Conservation (phyloP, 2,888 invertebrate species). For the Invenusta paracnida region DNA sequence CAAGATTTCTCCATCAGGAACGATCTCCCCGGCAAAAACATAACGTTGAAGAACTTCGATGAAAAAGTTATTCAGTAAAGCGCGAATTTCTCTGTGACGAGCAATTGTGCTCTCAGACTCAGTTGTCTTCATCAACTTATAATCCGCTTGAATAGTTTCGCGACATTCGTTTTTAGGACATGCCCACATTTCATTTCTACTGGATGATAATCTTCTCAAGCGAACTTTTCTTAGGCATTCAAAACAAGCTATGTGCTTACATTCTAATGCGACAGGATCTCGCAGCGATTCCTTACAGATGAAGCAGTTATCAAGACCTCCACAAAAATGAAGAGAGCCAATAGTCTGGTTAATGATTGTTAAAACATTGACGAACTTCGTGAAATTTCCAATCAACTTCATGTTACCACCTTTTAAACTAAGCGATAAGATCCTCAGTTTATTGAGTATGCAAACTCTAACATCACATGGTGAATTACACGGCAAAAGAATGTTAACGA, state of each 20-base stretch:
- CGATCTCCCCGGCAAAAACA: background rate
- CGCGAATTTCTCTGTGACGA: background rate
- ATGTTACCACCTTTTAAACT: background rate
- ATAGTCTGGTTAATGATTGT: background rate
- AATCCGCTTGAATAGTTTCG: background rate
- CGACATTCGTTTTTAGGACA: background rate
- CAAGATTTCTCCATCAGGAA: background rate
- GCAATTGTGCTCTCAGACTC: background rate
- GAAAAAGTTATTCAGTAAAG: background rate
- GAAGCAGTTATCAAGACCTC: background rate
- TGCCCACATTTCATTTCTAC: background rate
- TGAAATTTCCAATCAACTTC: background rate
- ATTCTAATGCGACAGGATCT: background rate
- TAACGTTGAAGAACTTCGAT: constrained; percentile 2
- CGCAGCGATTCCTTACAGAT: background rate
- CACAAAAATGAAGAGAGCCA: background rate
- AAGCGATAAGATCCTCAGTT: background rate
- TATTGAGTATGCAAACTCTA: background rate
- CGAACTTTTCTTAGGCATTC: background rate
- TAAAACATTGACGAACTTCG: background rate
- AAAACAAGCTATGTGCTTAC: background rate
- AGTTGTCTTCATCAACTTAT: background rate
- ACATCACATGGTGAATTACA: background rate
- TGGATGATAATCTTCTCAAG: background rate
- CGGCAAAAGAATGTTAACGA: background rate